A percentile compares a stretch with the other conserved stretches of the same genome.
phyloP scores from a whole-genome alignment of 2,888 invertebrate species.

The Megalurothrips usitatus region DNA sequence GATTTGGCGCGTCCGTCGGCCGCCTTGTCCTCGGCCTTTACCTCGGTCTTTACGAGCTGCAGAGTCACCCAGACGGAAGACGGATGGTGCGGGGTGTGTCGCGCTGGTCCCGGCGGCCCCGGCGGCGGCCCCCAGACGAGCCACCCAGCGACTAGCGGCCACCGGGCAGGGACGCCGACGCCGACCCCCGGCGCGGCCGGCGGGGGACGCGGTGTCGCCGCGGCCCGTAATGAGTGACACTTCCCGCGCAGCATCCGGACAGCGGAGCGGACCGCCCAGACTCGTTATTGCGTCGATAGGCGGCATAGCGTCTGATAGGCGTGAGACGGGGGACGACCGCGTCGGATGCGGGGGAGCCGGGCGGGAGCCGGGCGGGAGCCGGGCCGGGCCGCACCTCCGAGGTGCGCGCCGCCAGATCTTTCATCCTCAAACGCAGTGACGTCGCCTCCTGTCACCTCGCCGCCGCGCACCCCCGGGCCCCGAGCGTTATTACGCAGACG shows the following conservation, averaged over 20 bases:
- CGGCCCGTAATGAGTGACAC: not conserved
- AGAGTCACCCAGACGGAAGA: too few species aligned
- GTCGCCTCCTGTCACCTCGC: not conserved
- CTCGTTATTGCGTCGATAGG: not conserved
- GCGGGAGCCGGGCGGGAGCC: not conserved
- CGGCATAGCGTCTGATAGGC: not conserved
- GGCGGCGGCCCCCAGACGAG: not conserved
- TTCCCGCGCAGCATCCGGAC: not conserved
- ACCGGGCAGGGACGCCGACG: too few species aligned
- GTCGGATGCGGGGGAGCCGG: not conserved
- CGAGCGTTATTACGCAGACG: too few species aligned
- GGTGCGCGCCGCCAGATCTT: not conserved
- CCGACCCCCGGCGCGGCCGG: too few species aligned
- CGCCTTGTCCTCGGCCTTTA: too few species aligned
- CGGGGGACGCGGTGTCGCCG: not conserved
- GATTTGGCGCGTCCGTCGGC: too few species aligned
- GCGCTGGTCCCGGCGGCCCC: not conserved
- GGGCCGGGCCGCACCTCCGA: not conserved
- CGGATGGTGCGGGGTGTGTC: not conserved
- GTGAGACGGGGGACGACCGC: not conserved
- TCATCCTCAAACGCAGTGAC: not conserved
- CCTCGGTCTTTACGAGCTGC: too few species aligned
- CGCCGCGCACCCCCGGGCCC: too few species aligned
- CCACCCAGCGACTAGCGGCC: too few species aligned
- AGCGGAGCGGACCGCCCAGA: not conserved